Percentiles rank a stretch among this genome's conserved stretches.
Evolutionary conservation across 2,888 invertebrate genomes (phyloP).

Genomic region (Stenodera caucasica): DNA sequence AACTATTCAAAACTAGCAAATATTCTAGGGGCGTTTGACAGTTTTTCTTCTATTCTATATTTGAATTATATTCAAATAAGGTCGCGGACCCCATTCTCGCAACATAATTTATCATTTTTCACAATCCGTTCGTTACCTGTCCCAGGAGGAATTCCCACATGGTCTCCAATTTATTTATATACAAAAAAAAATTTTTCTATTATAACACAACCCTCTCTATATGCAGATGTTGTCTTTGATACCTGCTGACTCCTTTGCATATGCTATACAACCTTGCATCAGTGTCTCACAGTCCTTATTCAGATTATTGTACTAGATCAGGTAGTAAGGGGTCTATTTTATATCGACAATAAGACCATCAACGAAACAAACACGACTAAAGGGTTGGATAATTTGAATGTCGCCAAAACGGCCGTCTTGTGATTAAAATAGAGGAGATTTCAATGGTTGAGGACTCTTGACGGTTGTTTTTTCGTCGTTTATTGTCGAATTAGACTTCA

Average conservation of each 20-base stretch:
- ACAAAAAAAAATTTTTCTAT: slow-evolving; percentile 25
- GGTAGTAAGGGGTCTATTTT: slow-evolving; percentile 6
- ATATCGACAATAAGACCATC: slow-evolving; percentile 2
- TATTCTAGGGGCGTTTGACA: slow-evolving; percentile 52
- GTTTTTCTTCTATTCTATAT: slow-evolving; percentile 32
- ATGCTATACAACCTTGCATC: slow-evolving; percentile 33
- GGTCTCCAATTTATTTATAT: slow-evolving; percentile 29
- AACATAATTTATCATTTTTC: slow-evolving; percentile 50
- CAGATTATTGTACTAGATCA: slow-evolving; percentile 7
- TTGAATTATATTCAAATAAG: slow-evolving; percentile 55
- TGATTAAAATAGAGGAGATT: neutral
- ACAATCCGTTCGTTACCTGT: slow-evolving; percentile 51
- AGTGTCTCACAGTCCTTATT: slow-evolving; percentile 34
- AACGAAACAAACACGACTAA: slow-evolving; percentile 9
- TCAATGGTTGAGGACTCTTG: neutral
- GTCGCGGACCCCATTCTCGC: slow-evolving; percentile 42
- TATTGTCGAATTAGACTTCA: neutral
- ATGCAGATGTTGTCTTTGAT: slow-evolving; percentile 51
- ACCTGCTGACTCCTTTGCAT: slow-evolving; percentile 55
- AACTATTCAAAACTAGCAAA: slow-evolving; percentile 44
- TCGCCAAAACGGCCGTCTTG: neutral
- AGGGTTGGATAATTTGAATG: slow-evolving; percentile 12
- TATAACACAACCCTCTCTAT: slow-evolving; percentile 26
- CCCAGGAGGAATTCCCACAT: slow-evolving; percentile 43
- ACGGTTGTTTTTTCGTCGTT: neutral